phyloP scores from a whole-genome alignment of 2,113 vertebrate genomes.

The Pterocles orientalis region DNA sequence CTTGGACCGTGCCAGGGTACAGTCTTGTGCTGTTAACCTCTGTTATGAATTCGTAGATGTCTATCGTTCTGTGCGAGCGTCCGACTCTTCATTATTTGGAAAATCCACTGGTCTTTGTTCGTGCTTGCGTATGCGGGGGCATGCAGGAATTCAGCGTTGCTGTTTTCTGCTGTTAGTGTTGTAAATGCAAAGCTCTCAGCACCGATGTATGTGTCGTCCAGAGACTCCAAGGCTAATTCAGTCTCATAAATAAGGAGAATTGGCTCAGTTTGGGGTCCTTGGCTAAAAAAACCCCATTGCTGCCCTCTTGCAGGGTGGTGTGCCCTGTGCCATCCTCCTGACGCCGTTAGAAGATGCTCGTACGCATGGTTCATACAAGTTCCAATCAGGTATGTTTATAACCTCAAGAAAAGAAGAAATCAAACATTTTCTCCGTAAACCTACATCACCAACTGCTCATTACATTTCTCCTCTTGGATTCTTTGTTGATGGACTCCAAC shows the following conservation, averaged over 20 bases:
- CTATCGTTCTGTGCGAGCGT: fast-evolving
- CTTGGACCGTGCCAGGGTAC: fast-evolving
- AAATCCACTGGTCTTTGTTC: background rate
- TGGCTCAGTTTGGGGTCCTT: background rate
- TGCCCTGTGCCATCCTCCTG: fast-evolving
- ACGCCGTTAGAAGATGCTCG: fast-evolving
- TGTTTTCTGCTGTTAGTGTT: background rate
- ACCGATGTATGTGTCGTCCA: fast-evolving
- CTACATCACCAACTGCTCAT: fast-evolving
- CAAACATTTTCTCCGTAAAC: fast-evolving
- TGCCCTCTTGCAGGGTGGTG: background rate
- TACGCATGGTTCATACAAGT: background rate
- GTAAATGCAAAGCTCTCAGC: too few species aligned
- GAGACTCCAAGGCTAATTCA: fast-evolving
- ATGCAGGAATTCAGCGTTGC: fast-evolving
- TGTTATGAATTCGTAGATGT: background rate
- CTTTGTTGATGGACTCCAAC: fast-evolving
- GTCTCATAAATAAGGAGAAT: background rate
- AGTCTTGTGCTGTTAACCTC: background rate
- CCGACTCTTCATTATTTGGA: background rate
- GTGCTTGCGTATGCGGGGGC: fast-evolving
- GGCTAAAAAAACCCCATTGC: background rate
- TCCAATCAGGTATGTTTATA: background rate
- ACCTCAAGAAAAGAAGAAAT: background rate
- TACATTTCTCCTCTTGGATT: fast-evolving